Evolutionary conservation across 2,888 invertebrate species (phyloP).

Genomic region (Gymnocheta viridis): DNA sequence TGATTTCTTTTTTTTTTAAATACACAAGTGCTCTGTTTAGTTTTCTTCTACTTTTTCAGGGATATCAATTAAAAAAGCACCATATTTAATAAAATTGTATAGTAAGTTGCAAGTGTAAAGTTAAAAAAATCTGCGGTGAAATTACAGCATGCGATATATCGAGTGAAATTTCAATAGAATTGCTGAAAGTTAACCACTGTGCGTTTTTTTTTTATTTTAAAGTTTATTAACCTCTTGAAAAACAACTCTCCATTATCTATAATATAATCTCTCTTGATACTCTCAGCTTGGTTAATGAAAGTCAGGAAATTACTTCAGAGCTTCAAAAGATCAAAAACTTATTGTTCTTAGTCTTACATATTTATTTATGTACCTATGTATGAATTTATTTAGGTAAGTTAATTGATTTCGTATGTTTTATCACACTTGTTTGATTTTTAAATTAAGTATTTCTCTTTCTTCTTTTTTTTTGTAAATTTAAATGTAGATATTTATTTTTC

Average conservation of each 20-base stretch:
- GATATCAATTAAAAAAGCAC: slow-evolving; percentile 54
- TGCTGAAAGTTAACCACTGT: slow-evolving; percentile 8
- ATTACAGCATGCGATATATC: neutral
- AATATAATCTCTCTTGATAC: slow-evolving; percentile 65
- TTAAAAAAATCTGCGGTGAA: neutral
- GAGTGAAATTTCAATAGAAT: neutral
- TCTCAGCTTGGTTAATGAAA: slow-evolving; percentile 60
- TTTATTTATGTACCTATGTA: neutral
- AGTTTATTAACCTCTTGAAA: neutral
- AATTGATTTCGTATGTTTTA: slow-evolving; percentile 57
- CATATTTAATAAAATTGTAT: slow-evolving; percentile 45
- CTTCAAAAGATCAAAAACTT: slow-evolving; percentile 30
- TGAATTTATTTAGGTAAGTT: neutral
- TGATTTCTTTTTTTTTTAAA: slow-evolving; percentile 29
- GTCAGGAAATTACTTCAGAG: slow-evolving; percentile 64
- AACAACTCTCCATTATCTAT: slow-evolving; percentile 1
- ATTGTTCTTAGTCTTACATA: slow-evolving; percentile 27
- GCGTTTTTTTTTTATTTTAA: slow-evolving; percentile 24
- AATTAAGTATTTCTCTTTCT: slow-evolving; percentile 25
- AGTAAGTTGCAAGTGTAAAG: slow-evolving; percentile 7
- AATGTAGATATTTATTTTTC: neutral
- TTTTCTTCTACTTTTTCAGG: neutral
- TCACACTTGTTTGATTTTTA: slow-evolving; percentile 51
- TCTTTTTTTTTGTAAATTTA: neutral
- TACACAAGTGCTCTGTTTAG: slow-evolving; percentile 27